Evolutionary conservation across 2,113 vertebrate genomes (phyloP).

Genomic region (Coryphaenoides rupestris): DNA sequence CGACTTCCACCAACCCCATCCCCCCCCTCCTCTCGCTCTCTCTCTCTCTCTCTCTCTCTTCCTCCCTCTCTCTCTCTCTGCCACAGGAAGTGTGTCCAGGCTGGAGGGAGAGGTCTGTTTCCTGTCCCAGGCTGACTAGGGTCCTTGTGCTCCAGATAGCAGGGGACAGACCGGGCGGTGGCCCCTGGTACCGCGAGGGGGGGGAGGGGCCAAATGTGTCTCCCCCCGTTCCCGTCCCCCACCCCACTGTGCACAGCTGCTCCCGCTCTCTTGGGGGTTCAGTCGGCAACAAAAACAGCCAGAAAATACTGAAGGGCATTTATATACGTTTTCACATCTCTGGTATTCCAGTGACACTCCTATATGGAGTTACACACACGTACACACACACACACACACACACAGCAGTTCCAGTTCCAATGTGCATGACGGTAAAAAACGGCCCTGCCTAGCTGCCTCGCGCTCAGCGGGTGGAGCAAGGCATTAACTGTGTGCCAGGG

Average conservation of each 20-base stretch:
- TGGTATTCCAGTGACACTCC: background rate
- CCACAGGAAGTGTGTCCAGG: slow-evolving; percentile 28
- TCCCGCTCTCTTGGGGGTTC: background rate
- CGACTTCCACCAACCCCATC: too few relatives aligned
- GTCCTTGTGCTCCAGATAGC: slow-evolving; percentile 30
- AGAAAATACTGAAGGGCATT: background rate
- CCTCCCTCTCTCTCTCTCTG: slow-evolving; percentile 13
- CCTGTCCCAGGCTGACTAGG: slow-evolving; percentile 42
- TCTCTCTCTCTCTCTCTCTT: too few relatives aligned
- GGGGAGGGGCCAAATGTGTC: slow-evolving; percentile 26
- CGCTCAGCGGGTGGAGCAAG: too few relatives aligned
- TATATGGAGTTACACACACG: background rate
- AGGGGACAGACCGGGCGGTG: slow-evolving; percentile 24
- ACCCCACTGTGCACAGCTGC: slow-evolving; percentile 1
- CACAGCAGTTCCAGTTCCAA: background rate
- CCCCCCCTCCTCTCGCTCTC: too few relatives aligned
- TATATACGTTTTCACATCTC: background rate
- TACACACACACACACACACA: background rate
- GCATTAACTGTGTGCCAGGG: too few relatives aligned
- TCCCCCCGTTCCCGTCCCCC: too few relatives aligned
- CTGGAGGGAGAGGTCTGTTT: slow-evolving; percentile 26
- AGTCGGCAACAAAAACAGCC: background rate
- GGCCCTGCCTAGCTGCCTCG: too few relatives aligned
- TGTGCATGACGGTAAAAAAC: too few relatives aligned
- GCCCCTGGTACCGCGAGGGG: slow-evolving; percentile 6